Base-by-base conservation (phyloP, 2,888 invertebrate genomes). In the Tineola bisselliella region DNA sequence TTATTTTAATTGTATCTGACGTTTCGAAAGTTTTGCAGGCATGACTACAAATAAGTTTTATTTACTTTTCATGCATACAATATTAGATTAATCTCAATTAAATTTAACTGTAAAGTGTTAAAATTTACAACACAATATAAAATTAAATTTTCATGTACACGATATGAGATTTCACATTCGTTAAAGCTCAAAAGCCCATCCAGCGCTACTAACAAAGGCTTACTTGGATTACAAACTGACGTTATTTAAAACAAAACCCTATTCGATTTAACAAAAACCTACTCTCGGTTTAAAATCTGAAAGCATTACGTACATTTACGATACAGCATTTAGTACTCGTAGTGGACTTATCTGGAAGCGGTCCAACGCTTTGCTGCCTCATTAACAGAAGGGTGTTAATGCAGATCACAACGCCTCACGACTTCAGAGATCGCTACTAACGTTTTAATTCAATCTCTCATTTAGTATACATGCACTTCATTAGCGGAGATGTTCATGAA, bases 371-470 rank as follows among this genome's bases (percentile, higher is more conserved):
- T 76, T 76, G 73, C 77, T 70, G 67, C 76, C 77, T 84, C 81
- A 81, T 84, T 84, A 84, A 67, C 70, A 72, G 66, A 69, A 72
- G 76, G 71, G 78, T 79, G 83, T 81, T 82, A 81, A 81, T 77
- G 73, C 76, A 65, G 74, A 73, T 77, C 79, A 72, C 84, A 17
- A 15, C 17, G 48, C 15, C 10, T 10, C 48, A 17, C 48, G 48
- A 15, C 17, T 48, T 48, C 18, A 17, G 48, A 17, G 48, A 48
- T 48, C 10, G 48, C 38, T 48, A 68, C 75, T 74, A 66, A 66
- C 72, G 72, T 79, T 83, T 83, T 79, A 79, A 76, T 77, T 77
- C 56, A 66, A 63, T 74, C 73, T 74, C 76, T 74, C 74, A 75
- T 30, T 56, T 56, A 13, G 18, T 44, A 13, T 48, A 48, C 48